phyloP scores from a whole-genome alignment of 2,113 vertebrate genomes.

The Dolichallabes microphthalmus region DNA sequence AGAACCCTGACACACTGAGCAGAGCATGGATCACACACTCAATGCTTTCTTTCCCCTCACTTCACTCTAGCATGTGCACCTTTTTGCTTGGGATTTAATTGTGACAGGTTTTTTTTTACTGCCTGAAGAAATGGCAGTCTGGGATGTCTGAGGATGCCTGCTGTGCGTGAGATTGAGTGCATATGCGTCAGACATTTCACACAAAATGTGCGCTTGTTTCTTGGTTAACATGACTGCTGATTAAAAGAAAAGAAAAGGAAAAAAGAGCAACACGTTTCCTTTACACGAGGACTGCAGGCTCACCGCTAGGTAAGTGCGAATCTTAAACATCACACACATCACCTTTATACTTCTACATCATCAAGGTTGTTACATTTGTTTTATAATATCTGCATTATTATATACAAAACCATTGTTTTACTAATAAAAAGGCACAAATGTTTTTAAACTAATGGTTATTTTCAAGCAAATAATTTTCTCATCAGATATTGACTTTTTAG shows the following conservation, averaged over 20 bases:
- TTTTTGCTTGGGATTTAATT: neutral
- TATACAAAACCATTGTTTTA: too few species aligned
- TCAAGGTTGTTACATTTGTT: too few species aligned
- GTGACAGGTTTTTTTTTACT: neutral
- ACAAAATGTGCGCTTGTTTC: neutral
- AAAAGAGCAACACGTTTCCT: neutral
- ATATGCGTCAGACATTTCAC: neutral
- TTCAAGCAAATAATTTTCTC: too few species aligned
- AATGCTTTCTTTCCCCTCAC: neutral
- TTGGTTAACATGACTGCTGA: neutral
- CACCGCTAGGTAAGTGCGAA: conserved; percentile 6
- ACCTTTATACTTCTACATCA: too few species aligned
- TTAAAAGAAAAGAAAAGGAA: neutral
- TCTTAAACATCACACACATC: neutral
- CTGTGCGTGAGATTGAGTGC: neutral
- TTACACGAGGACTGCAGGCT: neutral
- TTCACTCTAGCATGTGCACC: neutral
- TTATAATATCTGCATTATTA: too few species aligned
- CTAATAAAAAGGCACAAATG: too few species aligned
- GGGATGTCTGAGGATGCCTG: too few species aligned
- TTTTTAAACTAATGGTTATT: too few species aligned
- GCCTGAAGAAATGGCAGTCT: too few species aligned
- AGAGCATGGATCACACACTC: neutral
- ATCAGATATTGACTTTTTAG: too few species aligned
- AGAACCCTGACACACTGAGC: neutral